phyloP scores from a whole-genome alignment of 2,797 vertebrate species.

The Pelodytes ibericus region DNA sequence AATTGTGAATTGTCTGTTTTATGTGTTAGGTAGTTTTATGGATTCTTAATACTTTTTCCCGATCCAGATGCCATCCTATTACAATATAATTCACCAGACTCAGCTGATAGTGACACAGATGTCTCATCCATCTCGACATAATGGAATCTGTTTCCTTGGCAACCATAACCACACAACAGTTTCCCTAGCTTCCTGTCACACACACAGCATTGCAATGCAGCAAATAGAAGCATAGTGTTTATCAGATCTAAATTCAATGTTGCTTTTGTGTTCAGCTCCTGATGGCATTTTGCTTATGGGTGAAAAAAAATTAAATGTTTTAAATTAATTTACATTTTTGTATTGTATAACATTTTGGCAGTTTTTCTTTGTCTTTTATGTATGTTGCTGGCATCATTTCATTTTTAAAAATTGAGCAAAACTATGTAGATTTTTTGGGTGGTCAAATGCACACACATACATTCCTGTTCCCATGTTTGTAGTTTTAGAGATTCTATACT shows the following conservation, averaged over 20 bases:
- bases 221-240: slow-evolving; percentile 64
- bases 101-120: slow-evolving; percentile 62
- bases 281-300: slow-evolving; percentile 20
- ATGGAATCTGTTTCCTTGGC: slow-evolving; percentile 70
- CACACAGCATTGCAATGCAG: slow-evolving; percentile 57
- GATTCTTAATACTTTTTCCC: slow-evolving; percentile 16
- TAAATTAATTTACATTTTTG: slow-evolving; percentile 14
- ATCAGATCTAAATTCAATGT: slow-evolving; percentile 61
- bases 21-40: slow-evolving; percentile 17
- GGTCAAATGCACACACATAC: no score
- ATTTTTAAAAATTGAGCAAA: background rate
- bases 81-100: slow-evolving; percentile 58
- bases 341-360: slow-evolving; percentile 1
- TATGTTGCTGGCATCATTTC: background rate
- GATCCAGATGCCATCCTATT: slow-evolving; percentile 52
- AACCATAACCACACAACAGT: slow-evolving; percentile 68
- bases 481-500: no score
- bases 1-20: slow-evolving; percentile 12
- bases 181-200: slow-evolving; percentile 64
- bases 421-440: no score
- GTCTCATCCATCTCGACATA: slow-evolving; percentile 62
- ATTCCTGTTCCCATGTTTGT: no score
- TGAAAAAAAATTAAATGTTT: slow-evolving; percentile 2
- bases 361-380: background rate
- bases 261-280: slow-evolving; percentile 13